These are phyloP conservation scores for Brotula barbata DNA, from an alignment of 2,797 vertebrate genomes.

Conservation along the genomic window DNA sequence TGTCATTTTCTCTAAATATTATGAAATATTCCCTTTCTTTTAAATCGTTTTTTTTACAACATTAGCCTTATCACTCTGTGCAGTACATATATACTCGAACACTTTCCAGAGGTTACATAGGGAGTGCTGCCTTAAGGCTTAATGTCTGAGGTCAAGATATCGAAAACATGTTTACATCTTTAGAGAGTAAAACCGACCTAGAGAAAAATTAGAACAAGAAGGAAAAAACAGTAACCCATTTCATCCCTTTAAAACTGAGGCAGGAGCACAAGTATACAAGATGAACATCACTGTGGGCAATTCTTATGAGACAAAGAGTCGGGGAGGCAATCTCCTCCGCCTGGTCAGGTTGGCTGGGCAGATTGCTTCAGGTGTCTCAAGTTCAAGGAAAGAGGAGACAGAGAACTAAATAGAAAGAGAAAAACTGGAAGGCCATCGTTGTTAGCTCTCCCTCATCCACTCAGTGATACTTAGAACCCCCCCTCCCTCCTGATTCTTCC, in stretches of 20 bases:
- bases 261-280: neutral
- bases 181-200: no score
- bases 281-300: slow-evolving; percentile 14
- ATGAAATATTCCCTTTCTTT: no score
- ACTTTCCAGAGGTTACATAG: no score
- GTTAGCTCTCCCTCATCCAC: slow-evolving; percentile 10
- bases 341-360: slow-evolving; percentile 30
- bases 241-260: slow-evolving; percentile 13
- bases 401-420: slow-evolving; percentile 24
- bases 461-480: neutral
- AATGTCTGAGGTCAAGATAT: no score
- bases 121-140: no score
- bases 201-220: no score
- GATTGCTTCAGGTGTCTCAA: slow-evolving; percentile 32
- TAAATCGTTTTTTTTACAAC: no score
- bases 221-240: no score
- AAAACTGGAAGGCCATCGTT: slow-evolving; percentile 15
- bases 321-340: slow-evolving; percentile 32
- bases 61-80: no score
- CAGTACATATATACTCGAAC: no score
- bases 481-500: slow-evolving; percentile 4
- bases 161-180: no score
- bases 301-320: slow-evolving; percentile 32
- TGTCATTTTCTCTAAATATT: no score
- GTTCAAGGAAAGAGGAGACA: slow-evolving; percentile 21